A percentile compares a stretch with the other conserved stretches of the same genome.
Conservation (phyloP, 2,888 invertebrate genomes). For the Opisthograptis luteolata region DNA sequence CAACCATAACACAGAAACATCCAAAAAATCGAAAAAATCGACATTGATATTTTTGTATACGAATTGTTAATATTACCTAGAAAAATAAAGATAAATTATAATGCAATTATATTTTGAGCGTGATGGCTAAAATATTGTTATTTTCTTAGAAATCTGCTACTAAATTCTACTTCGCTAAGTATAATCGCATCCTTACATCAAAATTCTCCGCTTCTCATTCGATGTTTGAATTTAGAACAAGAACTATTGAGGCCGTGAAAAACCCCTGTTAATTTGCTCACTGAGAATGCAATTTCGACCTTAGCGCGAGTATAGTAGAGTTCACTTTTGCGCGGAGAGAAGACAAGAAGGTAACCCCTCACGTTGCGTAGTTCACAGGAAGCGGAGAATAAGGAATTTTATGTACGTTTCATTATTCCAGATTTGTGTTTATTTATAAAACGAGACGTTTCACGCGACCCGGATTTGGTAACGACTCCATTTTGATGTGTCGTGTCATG, state of each 20-base stretch:
- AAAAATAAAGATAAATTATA: too few species aligned
- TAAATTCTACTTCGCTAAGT: too few species aligned
- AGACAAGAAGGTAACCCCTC: conserved; percentile 50
- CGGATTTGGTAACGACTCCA: conserved; percentile 42
- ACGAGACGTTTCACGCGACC: conserved; percentile 45
- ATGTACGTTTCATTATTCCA: conserved; percentile 70
- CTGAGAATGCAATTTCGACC: conserved; percentile 32
- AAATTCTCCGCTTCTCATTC: conserved; percentile 20
- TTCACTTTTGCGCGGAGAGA: conserved; percentile 34
- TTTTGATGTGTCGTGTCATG: conserved; percentile 21
- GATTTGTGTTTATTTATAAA: conserved; percentile 69
- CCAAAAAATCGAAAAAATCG: too few species aligned
- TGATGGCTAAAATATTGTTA: too few species aligned
- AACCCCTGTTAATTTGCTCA: conserved; percentile 19
- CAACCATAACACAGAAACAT: too few species aligned
- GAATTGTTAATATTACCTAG: too few species aligned
- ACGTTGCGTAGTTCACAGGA: conserved; percentile 60
- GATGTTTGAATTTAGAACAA: conserved; percentile 30
- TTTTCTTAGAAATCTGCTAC: background rate
- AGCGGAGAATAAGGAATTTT: conserved; percentile 72
- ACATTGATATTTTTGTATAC: too few species aligned
- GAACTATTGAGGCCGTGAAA: conserved; percentile 21
- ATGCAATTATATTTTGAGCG: too few species aligned
- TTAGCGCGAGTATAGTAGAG: conserved; percentile 32
- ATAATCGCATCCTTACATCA: conserved; percentile 2